phyloP scores from a whole-genome alignment of 2,797 vertebrate genomes.

The Rhynchotus rufescens region DNA sequence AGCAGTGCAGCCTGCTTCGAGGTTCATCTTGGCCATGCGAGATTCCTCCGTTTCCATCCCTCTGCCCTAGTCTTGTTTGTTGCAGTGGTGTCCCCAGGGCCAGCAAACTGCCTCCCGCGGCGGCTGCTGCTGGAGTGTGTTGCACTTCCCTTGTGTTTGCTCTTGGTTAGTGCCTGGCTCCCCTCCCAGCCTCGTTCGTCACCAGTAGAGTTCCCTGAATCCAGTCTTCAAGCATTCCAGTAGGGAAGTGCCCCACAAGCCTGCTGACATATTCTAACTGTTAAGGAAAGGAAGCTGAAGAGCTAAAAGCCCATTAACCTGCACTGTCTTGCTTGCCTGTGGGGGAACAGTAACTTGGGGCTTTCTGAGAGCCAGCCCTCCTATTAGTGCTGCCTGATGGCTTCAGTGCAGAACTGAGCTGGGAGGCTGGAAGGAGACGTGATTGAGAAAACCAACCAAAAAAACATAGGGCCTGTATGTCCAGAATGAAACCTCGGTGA shows the following conservation, averaged over 20 bases:
- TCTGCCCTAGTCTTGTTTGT: background rate
- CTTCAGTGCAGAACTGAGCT: background rate
- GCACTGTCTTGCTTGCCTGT: background rate
- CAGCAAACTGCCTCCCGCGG: background rate
- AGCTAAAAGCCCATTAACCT: background rate
- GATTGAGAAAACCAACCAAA: background rate
- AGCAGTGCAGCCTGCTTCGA: constrained; percentile 27
- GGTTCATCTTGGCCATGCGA: background rate
- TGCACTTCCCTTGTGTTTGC: background rate
- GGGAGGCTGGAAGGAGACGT: background rate
- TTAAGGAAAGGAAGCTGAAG: background rate
- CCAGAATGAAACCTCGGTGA: background rate
- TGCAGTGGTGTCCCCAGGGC: background rate
- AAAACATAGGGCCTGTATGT: background rate
- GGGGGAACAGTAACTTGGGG: background rate
- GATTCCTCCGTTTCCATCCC: background rate
- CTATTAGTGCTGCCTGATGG: background rate
- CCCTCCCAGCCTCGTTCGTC: background rate
- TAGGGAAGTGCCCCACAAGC: background rate
- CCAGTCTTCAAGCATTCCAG: background rate
- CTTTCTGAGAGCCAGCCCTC: background rate
- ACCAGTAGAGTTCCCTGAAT: background rate
- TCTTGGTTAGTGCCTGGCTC: background rate
- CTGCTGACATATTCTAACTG: background rate
- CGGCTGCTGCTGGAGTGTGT: background rate